Conservation (phyloP, 2,888 invertebrate genomes). For the Campopleginae sp. region DNA sequence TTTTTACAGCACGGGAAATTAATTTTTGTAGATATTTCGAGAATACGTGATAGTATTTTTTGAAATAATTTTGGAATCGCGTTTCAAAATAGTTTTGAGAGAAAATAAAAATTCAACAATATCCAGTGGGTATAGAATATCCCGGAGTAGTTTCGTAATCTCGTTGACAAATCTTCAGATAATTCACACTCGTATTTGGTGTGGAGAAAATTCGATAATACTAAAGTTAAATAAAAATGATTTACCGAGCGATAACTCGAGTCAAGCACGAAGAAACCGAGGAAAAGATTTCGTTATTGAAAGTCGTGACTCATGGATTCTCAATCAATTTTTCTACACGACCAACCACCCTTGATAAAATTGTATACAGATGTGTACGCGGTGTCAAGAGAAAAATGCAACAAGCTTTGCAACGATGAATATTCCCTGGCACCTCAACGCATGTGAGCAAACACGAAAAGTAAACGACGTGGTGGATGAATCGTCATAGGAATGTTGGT, state of each 20-base stretch:
- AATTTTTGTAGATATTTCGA: no score
- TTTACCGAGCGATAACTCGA: background rate
- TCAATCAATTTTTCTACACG: background rate
- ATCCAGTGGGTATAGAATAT: background rate
- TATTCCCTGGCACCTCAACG: conserved; percentile 63
- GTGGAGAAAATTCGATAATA: background rate
- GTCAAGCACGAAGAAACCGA: background rate
- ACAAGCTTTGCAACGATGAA: conserved; percentile 21
- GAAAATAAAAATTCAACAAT: background rate
- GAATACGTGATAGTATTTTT: no score
- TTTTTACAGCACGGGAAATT: background rate
- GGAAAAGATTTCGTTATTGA: conserved; percentile 6
- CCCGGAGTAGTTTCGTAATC: background rate
- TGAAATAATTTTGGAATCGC: background rate
- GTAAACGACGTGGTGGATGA: conserved; percentile 67
- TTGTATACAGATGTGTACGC: background rate
- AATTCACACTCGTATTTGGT: no score
- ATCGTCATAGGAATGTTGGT: conserved; percentile 56
- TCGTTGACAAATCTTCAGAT: background rate
- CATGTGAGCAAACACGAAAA: conserved; percentile 75
- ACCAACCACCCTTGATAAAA: conserved; percentile 17
- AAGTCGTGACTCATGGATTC: conserved; percentile 1
- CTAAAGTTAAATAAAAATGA: background rate
- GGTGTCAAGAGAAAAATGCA: conserved; percentile 17
- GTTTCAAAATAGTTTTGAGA: background rate